Conservation (phyloP, 2,113 vertebrate genomes). For the Mirza zaza region DNA sequence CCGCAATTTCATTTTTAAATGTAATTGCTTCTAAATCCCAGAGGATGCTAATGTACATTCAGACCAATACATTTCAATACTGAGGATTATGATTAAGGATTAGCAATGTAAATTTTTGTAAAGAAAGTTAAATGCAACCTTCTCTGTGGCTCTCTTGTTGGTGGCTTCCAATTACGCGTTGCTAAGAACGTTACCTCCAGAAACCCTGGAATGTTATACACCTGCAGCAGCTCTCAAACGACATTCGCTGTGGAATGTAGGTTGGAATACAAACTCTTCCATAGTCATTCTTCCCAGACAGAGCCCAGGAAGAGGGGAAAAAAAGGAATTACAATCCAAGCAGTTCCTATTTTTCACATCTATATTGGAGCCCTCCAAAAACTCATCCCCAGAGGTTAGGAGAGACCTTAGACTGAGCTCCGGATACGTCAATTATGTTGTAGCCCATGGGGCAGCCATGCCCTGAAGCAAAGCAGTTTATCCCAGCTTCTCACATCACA, state of each 20-base stretch:
- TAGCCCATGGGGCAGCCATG: not conserved
- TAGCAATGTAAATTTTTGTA: conserved; percentile 72
- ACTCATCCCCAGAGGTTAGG: not conserved
- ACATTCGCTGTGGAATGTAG: not conserved
- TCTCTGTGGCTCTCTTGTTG: not conserved
- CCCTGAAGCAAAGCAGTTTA: conserved; percentile 3
- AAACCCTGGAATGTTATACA: not conserved
- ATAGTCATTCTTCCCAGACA: not conserved
- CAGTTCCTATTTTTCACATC: not conserved
- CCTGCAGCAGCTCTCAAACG: not conserved
- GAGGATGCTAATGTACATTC: conserved; percentile 77
- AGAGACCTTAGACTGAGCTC: not conserved
- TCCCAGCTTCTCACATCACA: conserved; percentile 10
- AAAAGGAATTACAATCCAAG: not conserved
- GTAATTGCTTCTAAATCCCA: conserved; percentile 85
- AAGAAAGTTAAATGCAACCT: conserved; percentile 66
- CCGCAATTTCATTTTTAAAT: conserved; percentile 77
- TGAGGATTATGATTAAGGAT: conserved; percentile 74
- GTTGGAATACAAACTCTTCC: not conserved
- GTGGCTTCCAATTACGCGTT: not conserved
- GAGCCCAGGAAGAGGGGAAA: not conserved
- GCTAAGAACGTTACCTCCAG: not conserved
- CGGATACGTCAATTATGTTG: not conserved
- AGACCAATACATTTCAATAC: conserved; percentile 79
- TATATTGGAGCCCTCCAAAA: not conserved